Base-by-base conservation (phyloP, 2,113 vertebrate species). In the Cricetomys ansorgei region DNA sequence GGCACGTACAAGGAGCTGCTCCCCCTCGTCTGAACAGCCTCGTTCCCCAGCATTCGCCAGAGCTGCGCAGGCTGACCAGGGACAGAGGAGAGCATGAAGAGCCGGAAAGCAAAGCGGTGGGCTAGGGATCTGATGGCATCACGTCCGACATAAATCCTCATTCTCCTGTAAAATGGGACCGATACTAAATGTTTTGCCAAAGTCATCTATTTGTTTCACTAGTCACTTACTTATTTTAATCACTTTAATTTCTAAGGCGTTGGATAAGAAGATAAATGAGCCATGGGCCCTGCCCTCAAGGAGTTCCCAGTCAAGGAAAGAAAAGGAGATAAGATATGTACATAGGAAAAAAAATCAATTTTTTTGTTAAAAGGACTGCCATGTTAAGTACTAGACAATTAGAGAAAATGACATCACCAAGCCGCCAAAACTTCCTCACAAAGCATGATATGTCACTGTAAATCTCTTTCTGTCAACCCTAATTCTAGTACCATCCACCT, bases 371-470 rank as follows among this genome's bases (percentile, higher is more conserved):
- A 17, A 57, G 19, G 29, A 8, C 10, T 3, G 13, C 45, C 29
- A 19, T 19, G 25, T 11, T 57, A 53, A 91, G 43, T 55, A 88
- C 73, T 8, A 77, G 75, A 17, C 5, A n/a, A 64, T 15, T 4
- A 64, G n/a, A 93, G 2, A 23, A 93, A 62, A 50, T 1, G 2
- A 8, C 13, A 27, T 25, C 40, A 11, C 4, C 16, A 1, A n/a
- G 43, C 11, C 43, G 40, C 25, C 73, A 67, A 85, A 89, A 88
- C 17, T 29, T 53, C 72, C 53, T 69, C 57, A 72, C 25, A 27
- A 27, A 83, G 57, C 29, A 43, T 3, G 43, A 7, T 7, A 34
- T 72, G 4, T 3, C n/a, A 7, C 0, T 2, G 23, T 3, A 5
- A 15, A 37, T 77, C 45, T 17, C 70, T 45, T 57, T 50, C 48